Evolutionary conservation across 2,113 vertebrate genomes (phyloP), one percentile per base, ranked within the genome.

Genomic region (Lycaon pictus): DNA sequence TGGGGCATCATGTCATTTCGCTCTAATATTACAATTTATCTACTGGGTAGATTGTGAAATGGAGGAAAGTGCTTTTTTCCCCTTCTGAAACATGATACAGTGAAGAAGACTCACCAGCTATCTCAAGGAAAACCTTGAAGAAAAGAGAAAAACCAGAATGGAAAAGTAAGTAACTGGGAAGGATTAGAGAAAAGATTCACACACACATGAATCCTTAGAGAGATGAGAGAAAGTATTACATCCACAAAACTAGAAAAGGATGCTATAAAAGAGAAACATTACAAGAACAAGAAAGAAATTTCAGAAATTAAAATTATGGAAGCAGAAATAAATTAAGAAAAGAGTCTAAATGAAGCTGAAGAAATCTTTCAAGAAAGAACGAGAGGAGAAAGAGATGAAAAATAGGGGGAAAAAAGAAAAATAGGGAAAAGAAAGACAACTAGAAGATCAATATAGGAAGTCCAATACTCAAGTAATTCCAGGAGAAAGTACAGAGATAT

Each of bases 91-190:
- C 65, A 37, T 35, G n/a, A 93, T 17, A 79, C 79, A 83, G 19
- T 63, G 5, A 96, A 88, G 23, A 76, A 90, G 69, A 86, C 65
- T 90, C 43, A 74, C 15, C 35, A 89, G 76, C 16, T 81, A 71
- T 72, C 76, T 95, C 80, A 88, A 97, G 76, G 43, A 93, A 89
- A 91, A 35, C 4, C 11, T 79, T 74, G 93, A 51, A 74, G 19
- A 92, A 95, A 95, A 53, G 7, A 67, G 9, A 88, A 60, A 95
- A 55, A 29, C 12, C 29, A 63, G 71, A 77, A 16, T 77, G 27
- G 60, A 94, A 89, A 96, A 79, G 65, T 71, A 92, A 96, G 29
- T 35, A 63, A 76, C 58, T 81, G 48, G 3, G 71, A 90, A 27
- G 3, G 79, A 55, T 55, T 72, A 58, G 22, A 93, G 72, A 83